Percentiles rank a stretch among this genome's conserved stretches.
These are phyloP conservation scores for Mus musculus DNA, from an alignment of 2,113 vertebrate genomes.

Conservation along the genomic window DNA sequence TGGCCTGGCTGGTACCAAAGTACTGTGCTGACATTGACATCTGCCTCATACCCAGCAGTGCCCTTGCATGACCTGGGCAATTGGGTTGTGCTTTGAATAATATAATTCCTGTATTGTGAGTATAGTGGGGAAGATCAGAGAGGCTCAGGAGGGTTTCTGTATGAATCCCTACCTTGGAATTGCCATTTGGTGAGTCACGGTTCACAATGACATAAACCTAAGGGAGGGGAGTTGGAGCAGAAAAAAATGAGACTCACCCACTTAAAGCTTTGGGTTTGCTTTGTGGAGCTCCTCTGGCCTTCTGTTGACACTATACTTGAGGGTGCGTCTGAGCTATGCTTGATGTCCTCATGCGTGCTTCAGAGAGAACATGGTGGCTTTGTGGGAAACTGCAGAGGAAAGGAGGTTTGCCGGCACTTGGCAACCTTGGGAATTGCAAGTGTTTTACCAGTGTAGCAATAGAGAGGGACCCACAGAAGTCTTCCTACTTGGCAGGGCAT, in stretches of 20 bases:
- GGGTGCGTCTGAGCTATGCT: not conserved
- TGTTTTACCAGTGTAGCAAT: not conserved
- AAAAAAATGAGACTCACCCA: not conserved
- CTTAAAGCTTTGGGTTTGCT: constrained; percentile 9
- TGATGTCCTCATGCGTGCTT: not conserved
- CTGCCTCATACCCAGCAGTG: not conserved
- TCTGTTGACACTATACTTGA: not conserved
- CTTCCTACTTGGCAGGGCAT: not conserved
- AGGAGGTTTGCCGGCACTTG: not conserved
- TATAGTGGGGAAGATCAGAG: not conserved
- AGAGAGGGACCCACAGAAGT: not conserved
- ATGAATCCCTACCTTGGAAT: not conserved
- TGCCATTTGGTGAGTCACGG: not conserved
- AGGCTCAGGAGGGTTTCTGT: not conserved
- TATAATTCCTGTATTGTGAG: not conserved
- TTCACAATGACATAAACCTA: not conserved
- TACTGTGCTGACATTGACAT: not conserved
- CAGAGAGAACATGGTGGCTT: not conserved
- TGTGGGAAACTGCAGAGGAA: not conserved
- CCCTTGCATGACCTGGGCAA: not conserved
- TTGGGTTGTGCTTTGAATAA: not conserved
- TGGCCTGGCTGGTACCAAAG: not conserved
- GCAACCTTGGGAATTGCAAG: not conserved
- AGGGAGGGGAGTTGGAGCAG: not conserved
- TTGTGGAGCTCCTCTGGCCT: not conserved